phyloP scores from a whole-genome alignment of 1,140 invertebrate genomes.

The Mya arenaria region DNA sequence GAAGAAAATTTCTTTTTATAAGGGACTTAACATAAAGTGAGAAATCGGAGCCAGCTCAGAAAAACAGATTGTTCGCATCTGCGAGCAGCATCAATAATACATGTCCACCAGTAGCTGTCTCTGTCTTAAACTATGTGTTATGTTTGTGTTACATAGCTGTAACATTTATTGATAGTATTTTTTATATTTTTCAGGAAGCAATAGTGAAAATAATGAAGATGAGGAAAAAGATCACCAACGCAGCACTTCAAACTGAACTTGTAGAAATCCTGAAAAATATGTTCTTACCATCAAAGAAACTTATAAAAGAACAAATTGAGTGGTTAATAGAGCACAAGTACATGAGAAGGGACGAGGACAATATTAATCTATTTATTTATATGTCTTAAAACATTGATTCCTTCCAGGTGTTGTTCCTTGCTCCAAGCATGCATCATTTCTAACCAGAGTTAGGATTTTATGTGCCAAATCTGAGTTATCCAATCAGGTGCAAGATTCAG shows the following conservation, averaged over 20 bases:
- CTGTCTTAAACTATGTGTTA: too few species aligned
- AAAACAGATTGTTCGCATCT: too few species aligned
- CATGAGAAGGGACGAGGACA: conserved; percentile 96
- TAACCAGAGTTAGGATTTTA: neutral
- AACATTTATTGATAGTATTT: too few species aligned
- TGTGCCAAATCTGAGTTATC: neutral
- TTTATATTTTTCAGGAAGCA: conserved; percentile 94
- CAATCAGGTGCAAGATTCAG: too few species aligned
- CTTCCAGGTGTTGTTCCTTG: neutral
- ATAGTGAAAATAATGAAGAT: conserved; percentile 99
- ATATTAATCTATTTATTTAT: conserved; percentile 99
- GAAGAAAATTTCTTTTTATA: too few species aligned
- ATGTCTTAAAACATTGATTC: conserved; percentile 87
- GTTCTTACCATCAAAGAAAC: conserved; percentile 99
- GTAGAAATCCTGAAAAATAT: conserved; percentile 99
- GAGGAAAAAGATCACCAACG: conserved; percentile 96
- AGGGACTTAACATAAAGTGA: too few species aligned
- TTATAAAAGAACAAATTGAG: conserved; percentile 99
- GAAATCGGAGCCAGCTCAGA: too few species aligned
- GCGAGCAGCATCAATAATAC: too few species aligned
- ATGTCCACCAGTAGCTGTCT: too few species aligned
- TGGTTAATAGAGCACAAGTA: conserved; percentile 99
- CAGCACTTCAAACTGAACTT: conserved; percentile 96
- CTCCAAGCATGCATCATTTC: neutral
- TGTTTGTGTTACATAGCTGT: too few species aligned